These are phyloP conservation scores for Geococcyx californianus DNA, from an alignment of 2,113 vertebrate genomes.

Conservation along the genomic window DNA sequence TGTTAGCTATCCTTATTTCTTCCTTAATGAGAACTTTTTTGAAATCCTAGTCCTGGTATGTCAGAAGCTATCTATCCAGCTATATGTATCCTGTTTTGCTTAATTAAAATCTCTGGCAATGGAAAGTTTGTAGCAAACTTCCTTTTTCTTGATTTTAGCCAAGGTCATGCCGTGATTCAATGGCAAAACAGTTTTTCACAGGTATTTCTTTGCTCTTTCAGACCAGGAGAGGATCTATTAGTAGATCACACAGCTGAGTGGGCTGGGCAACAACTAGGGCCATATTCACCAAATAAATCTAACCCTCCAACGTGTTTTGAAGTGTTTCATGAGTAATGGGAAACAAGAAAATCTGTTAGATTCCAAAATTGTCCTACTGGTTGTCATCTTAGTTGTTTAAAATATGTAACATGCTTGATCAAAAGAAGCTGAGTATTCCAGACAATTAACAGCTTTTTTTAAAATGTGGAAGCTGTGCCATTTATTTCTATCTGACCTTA, in stretches of 20 bases:
- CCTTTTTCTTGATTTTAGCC: neutral
- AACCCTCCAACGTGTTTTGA: neutral
- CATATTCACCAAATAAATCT: neutral
- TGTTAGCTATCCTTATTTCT: neutral
- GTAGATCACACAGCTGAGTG: neutral
- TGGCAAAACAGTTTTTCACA: neutral
- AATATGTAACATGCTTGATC: neutral
- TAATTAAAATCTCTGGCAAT: neutral
- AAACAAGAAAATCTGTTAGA: neutral
- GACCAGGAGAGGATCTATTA: neutral
- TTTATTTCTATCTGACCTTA: conserved; percentile 11
- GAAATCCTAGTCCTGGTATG: neutral
- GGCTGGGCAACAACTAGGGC: neutral
- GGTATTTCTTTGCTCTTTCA: neutral
- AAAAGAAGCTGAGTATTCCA: neutral
- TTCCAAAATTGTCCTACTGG: neutral
- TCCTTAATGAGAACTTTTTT: neutral
- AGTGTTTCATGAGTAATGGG: neutral
- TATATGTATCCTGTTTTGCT: neutral
- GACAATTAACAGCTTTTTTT: neutral
- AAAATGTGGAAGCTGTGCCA: neutral
- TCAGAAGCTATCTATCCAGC: neutral
- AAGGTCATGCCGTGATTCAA: neutral
- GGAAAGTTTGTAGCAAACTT: neutral
- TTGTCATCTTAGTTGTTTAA: neutral